A percentile compares a stretch with the other conserved stretches of the same genome.
Conservation (phyloP, 2,113 vertebrate species). For the Saguinus imperator region DNA sequence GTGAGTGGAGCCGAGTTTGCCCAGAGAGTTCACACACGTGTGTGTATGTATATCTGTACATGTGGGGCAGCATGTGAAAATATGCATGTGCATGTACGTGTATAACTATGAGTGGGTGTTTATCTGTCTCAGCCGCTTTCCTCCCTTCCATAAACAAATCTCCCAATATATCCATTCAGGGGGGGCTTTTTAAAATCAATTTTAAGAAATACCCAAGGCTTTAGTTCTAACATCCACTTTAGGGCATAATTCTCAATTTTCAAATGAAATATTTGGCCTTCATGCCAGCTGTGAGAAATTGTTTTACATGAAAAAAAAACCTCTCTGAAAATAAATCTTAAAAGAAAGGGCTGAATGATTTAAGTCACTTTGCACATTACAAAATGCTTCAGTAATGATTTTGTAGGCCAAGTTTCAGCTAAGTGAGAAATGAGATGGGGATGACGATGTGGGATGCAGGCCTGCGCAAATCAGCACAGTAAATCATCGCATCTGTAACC, state of each 20-base stretch:
- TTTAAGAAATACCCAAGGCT: conserved; percentile 55
- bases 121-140: not conserved
- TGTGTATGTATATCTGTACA: fast-evolving
- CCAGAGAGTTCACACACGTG: not conserved
- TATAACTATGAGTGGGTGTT: not conserved
- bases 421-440: conserved; percentile 24
- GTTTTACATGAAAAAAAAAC: conserved; percentile 58
- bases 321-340: conserved; percentile 66
- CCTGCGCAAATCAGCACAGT: not conserved
- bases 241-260: conserved; percentile 66
- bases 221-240: conserved; percentile 58
- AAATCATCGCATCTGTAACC: not conserved
- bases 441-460: fast-evolving
- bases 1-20: not conserved
- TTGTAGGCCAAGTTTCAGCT: conserved; percentile 48
- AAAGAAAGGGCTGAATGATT: conserved; percentile 70
- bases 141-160: not conserved
- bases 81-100: fast-evolving
- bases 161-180: conserved; percentile 25
- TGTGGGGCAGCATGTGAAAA: not conserved
- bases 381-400: conserved; percentile 70
- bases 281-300: conserved; percentile 59
- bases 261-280: conserved; percentile 71
- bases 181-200: conserved; percentile 68
- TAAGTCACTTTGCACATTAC: conserved; percentile 71